Conservation (phyloP, 2,797 vertebrate species). For the Sciaenops ocellatus region DNA sequence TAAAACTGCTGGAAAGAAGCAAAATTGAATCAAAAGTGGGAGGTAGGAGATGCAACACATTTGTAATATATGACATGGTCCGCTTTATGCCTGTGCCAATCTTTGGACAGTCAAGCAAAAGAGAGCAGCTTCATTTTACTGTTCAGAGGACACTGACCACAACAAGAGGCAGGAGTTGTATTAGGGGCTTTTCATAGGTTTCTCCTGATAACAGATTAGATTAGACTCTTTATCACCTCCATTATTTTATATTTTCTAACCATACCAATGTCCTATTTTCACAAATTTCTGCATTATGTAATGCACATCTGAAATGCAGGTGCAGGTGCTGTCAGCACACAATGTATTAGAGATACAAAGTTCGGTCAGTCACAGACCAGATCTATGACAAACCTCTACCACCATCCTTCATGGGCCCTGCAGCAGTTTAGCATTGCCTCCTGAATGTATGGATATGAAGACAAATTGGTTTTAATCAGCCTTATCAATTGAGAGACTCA, state of each 20-base stretch:
- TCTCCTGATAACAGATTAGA: background rate
- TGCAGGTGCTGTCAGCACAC: background rate
- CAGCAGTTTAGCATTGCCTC: background rate
- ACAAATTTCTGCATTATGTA: background rate
- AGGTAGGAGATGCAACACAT: conserved; percentile 9
- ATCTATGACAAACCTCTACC: background rate
- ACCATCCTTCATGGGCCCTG: background rate
- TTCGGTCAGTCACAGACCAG: background rate
- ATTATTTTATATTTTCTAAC: background rate
- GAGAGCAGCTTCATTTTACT: background rate
- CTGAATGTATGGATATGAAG: background rate
- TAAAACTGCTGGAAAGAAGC: conserved; percentile 19
- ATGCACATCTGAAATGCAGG: background rate
- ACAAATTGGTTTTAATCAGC: background rate
- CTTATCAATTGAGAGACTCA: background rate
- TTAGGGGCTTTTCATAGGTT: background rate
- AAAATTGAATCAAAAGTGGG: conserved; percentile 34
- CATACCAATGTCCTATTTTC: background rate
- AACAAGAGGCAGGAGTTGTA: background rate
- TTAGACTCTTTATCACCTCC: too few relatives aligned
- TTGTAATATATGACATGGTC: background rate
- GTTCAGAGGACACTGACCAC: background rate
- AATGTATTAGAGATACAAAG: background rate
- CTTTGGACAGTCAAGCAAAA: background rate
- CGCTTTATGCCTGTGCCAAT: background rate